phyloP scores from a whole-genome alignment of 2,113 vertebrate genomes.

The Plectropomus leopardus region DNA sequence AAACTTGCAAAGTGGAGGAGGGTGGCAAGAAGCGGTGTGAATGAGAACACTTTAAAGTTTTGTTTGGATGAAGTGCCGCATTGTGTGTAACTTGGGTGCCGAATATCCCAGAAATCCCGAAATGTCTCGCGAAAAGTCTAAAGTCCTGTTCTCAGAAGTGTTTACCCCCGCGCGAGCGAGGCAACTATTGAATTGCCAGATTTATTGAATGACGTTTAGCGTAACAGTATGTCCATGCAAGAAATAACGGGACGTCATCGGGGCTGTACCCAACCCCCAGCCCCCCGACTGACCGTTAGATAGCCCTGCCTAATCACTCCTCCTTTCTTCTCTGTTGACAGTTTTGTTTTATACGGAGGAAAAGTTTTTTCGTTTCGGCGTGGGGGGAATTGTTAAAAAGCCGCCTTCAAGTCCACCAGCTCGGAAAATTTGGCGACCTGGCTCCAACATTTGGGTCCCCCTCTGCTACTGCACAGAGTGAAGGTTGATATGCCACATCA shows the following conservation, averaged over 20 bases:
- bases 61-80: slow-evolving; percentile 1
- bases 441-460: slow-evolving; percentile 51
- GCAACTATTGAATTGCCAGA: slow-evolving; percentile 27
- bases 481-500: slow-evolving; percentile 84
- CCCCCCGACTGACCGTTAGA: slow-evolving; percentile 55
- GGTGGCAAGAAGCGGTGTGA: neutral
- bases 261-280: slow-evolving; percentile 10
- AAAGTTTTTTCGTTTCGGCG: slow-evolving; percentile 70
- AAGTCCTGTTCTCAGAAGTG: neutral
- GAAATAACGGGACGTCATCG: slow-evolving; percentile 67
- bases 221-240: slow-evolving; percentile 36
- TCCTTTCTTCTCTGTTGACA: slow-evolving; percentile 71
- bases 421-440: slow-evolving; percentile 56
- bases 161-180: neutral
- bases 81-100: slow-evolving; percentile 10
- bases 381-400: slow-evolving; percentile 46
- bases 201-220: slow-evolving; percentile 52
- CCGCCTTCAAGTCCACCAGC: slow-evolving; percentile 53
- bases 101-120: neutral
- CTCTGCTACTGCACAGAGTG: slow-evolving; percentile 59
- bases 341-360: slow-evolving; percentile 64
- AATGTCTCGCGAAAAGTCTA: neutral
- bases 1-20: neutral
- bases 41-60: slow-evolving; percentile 19
- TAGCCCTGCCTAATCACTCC: slow-evolving; percentile 58